Evolutionary conservation across 2,888 invertebrate genomes (phyloP), one percentile per base, ranked within the genome.

Genomic region (Lasioglossum leucozonium): DNA sequence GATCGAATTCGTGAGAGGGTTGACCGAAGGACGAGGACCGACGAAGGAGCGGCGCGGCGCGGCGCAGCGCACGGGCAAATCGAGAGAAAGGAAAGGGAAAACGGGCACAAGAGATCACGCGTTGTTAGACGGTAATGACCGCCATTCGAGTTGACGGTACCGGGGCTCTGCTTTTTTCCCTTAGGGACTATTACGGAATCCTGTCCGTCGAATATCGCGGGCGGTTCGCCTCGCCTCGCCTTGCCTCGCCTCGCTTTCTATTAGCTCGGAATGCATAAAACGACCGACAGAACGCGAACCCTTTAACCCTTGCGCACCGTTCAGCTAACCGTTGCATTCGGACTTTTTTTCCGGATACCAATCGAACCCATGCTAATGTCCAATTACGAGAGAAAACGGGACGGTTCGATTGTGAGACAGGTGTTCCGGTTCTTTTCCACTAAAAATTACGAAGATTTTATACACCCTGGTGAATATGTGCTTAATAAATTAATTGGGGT

Each of bases 41-140:
- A 34, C 78, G 72, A 78, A 83, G 79, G 74, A 34, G 65, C 84
- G 75, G 78, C 73, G 55, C 22, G 37, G 72, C 3, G 34, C 34
- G 34, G 34, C 34, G 74, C n/a, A n/a, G 47, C 58, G 65, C 42
- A 37, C 3, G 37, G 44, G 26, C 42, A 18, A 58, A 18, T 26
- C 44, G 76, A 34, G 67, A 75, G 67, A 72, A 67, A 58, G 42
- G 79, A 74, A 81, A 78, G 78, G 77, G 79, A 75, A 72, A 86
- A 77, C 37, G 22, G 67, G 72, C 67, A 62, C 79, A 73, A 77
- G 77, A 79, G 75, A 84, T 75, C 62, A 34, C 71, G 77, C 72
- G 79, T 83, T 81, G 79, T 86, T 81, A 69, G 77, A 82, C 78
- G 79, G 81, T 82, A 88, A 88, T 87, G 85, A 88, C 88, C 88